phyloP scores from a whole-genome alignment of 2,797 vertebrate genomes.

The Astyanax mexicanus region DNA sequence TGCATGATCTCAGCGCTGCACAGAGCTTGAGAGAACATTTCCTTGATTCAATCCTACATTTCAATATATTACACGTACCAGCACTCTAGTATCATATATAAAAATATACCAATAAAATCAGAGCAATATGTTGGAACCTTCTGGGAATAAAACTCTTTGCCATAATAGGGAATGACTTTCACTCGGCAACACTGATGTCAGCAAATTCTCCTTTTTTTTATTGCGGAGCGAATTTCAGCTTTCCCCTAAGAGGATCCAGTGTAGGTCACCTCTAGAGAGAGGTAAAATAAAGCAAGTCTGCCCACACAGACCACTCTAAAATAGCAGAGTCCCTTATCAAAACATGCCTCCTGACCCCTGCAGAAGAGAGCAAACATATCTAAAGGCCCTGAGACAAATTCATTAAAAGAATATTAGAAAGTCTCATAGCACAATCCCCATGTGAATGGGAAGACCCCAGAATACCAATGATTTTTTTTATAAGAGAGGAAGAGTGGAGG shows the following conservation, averaged over 20 bases:
- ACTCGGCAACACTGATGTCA: slow-evolving; percentile 22
- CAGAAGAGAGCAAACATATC: background rate
- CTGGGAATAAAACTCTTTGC: background rate
- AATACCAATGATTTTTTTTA: background rate
- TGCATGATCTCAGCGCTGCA: background rate
- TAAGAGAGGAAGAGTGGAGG: background rate
- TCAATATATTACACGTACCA: background rate
- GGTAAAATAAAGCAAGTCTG: slow-evolving; percentile 20
- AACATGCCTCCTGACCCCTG: slow-evolving; percentile 13
- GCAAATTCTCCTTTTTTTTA: background rate
- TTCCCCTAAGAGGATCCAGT: slow-evolving; percentile 22
- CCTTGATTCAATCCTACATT: background rate
- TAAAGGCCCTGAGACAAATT: slow-evolving; percentile 40
- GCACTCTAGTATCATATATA: background rate
- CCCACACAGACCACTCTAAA: slow-evolving; percentile 30
- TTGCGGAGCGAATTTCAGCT: background rate
- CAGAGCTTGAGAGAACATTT: background rate
- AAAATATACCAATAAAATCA: background rate
- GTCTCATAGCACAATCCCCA: slow-evolving; percentile 18
- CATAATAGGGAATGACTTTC: slow-evolving; percentile 33
- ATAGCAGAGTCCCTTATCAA: slow-evolving; percentile 21
- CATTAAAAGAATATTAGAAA: slow-evolving; percentile 33
- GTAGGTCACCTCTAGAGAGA: slow-evolving; percentile 12
- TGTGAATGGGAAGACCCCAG: slow-evolving; percentile 1
- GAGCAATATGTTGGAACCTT: background rate